Evolutionary conservation across 1,140 invertebrate genomes (phyloP), one percentile per base, ranked within the genome.

Genomic region (Oreohelix idahoensis): DNA sequence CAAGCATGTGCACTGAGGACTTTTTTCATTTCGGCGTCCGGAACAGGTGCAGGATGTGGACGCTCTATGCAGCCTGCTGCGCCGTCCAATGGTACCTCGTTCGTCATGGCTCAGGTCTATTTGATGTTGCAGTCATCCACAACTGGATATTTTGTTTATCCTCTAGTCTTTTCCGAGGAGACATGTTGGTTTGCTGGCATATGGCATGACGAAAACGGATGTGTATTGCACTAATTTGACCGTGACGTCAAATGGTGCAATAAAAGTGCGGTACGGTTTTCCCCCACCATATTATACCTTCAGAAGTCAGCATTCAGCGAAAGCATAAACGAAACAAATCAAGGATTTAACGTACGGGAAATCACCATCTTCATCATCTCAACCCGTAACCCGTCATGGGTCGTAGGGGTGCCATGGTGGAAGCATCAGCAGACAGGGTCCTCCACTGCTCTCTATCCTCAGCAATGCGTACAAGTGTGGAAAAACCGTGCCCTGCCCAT

Each of bases 1-100:
- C 87, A 88, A n/a, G 85, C 81, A 42, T 86, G 85, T 5, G 80
- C 74, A 77, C 85, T 85, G 53, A 88, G 81, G 32, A 85, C 83
- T 79, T 86, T 85, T 77, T 86, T 81, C 38, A 85, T 81, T n/a
- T 71, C 79, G 29, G 70, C 69, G 53, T 81, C 79, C 42, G 38
- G 79, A 8, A n/a, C 58, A 51, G 58, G 36, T 69, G 63, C 4
- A 66, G 78, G 63, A 23, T 80, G 51, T 15, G 66, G 79, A 49
- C 66, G 66, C 66, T 38, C 79, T 26, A 80, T 45, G 79, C 79
- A 80, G 29, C 79, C 79, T 26, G 69, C 66, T 39, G 79, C 79
- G 17, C 79, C 79, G 69, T 80, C 79, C 42, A 80, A 13, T 71
- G 79, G 69, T 20, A 42, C 79, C 66, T 80, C 79, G 79, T 36